Conservation (phyloP, 2,888 invertebrate species). For the Tachystola acroxantha region DNA sequence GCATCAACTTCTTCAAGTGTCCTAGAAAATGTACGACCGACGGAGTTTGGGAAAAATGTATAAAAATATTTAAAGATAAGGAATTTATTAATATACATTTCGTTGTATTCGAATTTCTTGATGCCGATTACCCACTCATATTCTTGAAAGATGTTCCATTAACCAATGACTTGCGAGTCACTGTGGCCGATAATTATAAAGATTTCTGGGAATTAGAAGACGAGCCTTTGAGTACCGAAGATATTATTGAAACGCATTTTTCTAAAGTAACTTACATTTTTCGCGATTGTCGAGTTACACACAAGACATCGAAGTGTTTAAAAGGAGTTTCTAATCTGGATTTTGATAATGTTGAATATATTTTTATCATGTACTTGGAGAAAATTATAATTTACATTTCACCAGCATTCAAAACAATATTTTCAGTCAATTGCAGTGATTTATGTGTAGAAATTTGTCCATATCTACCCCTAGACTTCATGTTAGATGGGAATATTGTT, state of each 20-base stretch:
- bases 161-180: constrained; percentile 27
- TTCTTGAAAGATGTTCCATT: constrained; percentile 26
- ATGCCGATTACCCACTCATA: constrained; percentile 26
- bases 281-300: constrained; percentile 31
- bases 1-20: constrained; percentile 33
- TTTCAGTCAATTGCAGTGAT: constrained; percentile 24
- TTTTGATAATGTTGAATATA: constrained; percentile 32
- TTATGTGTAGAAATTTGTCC: constrained; percentile 24
- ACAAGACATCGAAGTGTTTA: constrained; percentile 24
- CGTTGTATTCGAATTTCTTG: constrained; percentile 29
- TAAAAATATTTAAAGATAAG: constrained; percentile 23
- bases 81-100: constrained; percentile 31
- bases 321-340: constrained; percentile 29
- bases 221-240: constrained; percentile 11
- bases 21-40: constrained; percentile 20
- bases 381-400: constrained; percentile 33
- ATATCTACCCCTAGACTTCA: constrained; percentile 27
- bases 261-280: constrained; percentile 24
- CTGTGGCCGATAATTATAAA: constrained; percentile 33
- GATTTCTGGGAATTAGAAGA: constrained; percentile 22
- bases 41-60: constrained; percentile 18
- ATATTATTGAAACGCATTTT: constrained; percentile 16
- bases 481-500: constrained; percentile 35
- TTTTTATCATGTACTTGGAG: constrained; percentile 38
- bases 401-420: constrained; percentile 26